Percentiles rank a stretch among this genome's conserved stretches.
phyloP scores from a whole-genome alignment of 1,140 invertebrate species.

The Trichonephila clavata region DNA sequence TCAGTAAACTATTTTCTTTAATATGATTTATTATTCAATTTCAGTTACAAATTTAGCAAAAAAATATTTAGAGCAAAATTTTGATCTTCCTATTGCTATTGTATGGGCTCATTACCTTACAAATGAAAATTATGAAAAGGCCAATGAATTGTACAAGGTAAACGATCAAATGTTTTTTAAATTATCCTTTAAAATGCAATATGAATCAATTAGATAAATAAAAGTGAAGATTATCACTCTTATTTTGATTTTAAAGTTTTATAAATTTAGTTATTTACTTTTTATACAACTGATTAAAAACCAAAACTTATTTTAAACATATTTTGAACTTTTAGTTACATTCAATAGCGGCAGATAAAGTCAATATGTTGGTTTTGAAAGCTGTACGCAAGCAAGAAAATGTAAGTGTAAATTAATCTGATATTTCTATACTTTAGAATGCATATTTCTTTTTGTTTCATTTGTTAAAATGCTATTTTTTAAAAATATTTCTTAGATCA shows the following conservation, averaged over 20 bases:
- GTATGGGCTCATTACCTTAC: constrained; percentile 25
- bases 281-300: too few relatives aligned
- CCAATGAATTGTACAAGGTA: background rate
- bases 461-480: background rate
- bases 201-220: too few relatives aligned
- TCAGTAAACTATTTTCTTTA: background rate
- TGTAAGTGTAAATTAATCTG: background rate
- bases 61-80: constrained; percentile 14
- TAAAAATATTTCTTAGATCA: background rate
- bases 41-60: constrained; percentile 11
- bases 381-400: background rate
- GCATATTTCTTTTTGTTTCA: background rate
- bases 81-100: constrained; percentile 30
- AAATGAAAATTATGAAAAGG: constrained; percentile 9
- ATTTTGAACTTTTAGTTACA: background rate
- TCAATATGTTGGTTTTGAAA: background rate
- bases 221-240: too few relatives aligned
- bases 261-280: too few relatives aligned
- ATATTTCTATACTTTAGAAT: background rate
- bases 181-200: too few relatives aligned
- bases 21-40: background rate
- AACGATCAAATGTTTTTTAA: background rate
- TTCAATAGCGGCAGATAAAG: background rate
- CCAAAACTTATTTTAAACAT: too few relatives aligned
- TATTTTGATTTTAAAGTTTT: too few relatives aligned